Percentiles rank a stretch among this genome's conserved stretches.
Evolutionary conservation across 1,140 invertebrate species (phyloP).

Genomic region (Campoletis sonorensis): DNA sequence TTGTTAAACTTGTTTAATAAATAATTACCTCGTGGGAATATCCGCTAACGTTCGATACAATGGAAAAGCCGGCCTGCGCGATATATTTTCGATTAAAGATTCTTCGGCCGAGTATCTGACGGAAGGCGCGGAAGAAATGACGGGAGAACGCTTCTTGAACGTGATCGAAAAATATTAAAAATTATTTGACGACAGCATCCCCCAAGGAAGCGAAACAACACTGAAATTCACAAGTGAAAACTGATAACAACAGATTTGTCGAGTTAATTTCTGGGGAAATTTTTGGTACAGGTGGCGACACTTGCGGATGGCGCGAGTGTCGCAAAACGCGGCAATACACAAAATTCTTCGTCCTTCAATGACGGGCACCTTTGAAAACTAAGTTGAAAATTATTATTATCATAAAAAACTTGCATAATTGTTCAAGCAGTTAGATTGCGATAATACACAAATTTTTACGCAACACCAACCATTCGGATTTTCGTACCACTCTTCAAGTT

Average conservation of each 20-base stretch:
- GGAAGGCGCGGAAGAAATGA: neutral
- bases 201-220: neutral
- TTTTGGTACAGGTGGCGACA: too few species aligned
- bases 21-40: neutral
- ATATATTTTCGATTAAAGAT: neutral
- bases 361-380: neutral
- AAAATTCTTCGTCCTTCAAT: neutral
- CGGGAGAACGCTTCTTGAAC: neutral
- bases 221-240: neutral
- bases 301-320: too few species aligned
- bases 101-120: too few species aligned
- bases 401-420: neutral
- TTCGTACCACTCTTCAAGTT: neutral
- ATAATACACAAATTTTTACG: neutral
- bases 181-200: neutral
- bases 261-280: too few species aligned
- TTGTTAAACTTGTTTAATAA: neutral
- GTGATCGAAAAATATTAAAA: constrained; percentile 1
- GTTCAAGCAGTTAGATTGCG: neutral
- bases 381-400: neutral
- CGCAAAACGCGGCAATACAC: too few species aligned
- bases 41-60: neutral
- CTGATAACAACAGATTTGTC: too few species aligned
- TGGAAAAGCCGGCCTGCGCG: neutral
- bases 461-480: neutral